Percentiles rank a stretch among this genome's conserved stretches.
Conservation (phyloP, 2,797 vertebrate species). For the Psittacula echo region DNA sequence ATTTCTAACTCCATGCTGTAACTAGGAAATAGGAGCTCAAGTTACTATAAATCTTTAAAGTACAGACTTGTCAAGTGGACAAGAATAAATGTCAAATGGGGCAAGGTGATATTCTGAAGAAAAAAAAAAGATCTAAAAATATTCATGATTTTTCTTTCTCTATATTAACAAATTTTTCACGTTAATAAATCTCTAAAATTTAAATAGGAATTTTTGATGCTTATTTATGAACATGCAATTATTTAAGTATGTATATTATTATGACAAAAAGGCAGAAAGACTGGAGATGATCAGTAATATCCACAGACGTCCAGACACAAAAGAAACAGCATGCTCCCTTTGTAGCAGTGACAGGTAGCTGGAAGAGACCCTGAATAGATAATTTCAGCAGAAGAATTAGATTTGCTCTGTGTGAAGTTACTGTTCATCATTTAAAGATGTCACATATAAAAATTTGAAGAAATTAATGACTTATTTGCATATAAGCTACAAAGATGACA, state of each 20-base stretch:
- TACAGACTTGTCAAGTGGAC: neutral
- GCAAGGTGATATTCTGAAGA: neutral
- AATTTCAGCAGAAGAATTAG: neutral
- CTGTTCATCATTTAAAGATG: neutral
- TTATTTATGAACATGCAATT: neutral
- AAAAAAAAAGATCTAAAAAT: neutral
- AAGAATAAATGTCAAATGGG: neutral
- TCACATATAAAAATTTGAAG: neutral
- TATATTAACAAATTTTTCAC: neutral
- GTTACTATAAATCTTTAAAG: neutral
- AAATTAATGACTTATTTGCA: neutral
- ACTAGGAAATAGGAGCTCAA: neutral
- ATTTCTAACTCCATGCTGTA: neutral
- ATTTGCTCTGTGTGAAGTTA: neutral
- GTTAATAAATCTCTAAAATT: neutral
- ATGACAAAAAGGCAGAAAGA: neutral
- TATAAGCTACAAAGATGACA: neutral
- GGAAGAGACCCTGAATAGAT: neutral
- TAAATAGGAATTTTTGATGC: neutral
- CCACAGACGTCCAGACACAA: neutral
- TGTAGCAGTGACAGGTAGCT: neutral
- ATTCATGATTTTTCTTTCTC: neutral
- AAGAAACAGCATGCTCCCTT: neutral
- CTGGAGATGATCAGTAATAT: neutral
- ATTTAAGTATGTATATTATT: neutral